These are phyloP conservation scores for Exephanes ischioxanthus DNA, from an alignment of 2,888 invertebrate genomes.

Conservation along the genomic window DNA sequence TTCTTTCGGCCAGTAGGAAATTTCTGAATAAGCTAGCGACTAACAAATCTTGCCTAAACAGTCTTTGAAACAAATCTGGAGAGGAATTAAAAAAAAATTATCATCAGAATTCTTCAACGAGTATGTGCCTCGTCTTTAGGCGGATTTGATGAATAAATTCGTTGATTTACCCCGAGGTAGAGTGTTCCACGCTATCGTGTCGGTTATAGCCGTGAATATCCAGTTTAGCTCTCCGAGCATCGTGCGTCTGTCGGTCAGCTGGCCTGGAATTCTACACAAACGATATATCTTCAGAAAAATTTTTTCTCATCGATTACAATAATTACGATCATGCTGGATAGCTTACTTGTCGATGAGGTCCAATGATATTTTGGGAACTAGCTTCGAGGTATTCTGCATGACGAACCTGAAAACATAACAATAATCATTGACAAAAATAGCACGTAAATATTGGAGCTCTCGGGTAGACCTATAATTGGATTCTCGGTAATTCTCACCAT, in stretches of 20 bases:
- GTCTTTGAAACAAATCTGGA: constrained; percentile 95
- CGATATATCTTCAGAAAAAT: constrained; percentile 46
- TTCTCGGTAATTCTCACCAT: constrained; percentile 87
- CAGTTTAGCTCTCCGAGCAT: constrained; percentile 99
- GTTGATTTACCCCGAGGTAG: constrained; percentile 90
- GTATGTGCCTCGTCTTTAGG: not conserved
- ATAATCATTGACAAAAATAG: not conserved
- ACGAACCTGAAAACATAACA: constrained; percentile 88
- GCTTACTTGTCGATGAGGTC: constrained; percentile 96
- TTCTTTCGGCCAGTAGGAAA: constrained; percentile 97
- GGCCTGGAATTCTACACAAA: constrained; percentile 94
- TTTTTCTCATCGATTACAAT: not conserved
- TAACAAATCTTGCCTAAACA: constrained; percentile 98
- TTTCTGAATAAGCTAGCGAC: constrained; percentile 99
- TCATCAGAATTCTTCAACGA: not conserved
- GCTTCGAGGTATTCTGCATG: constrained; percentile 92
- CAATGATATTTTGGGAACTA: constrained; percentile 92
- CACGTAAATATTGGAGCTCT: not conserved
- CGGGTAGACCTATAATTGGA: not conserved
- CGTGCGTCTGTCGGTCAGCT: constrained; percentile 96
- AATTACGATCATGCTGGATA: not conserved
- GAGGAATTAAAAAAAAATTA: constrained; percentile 67
- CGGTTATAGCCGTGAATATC: constrained; percentile 99
- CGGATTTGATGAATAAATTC: not conserved
- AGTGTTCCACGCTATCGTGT: constrained; percentile 99